Evolutionary conservation across 2,888 invertebrate genomes (phyloP).

Genomic region (Diplolepis rosae): DNA sequence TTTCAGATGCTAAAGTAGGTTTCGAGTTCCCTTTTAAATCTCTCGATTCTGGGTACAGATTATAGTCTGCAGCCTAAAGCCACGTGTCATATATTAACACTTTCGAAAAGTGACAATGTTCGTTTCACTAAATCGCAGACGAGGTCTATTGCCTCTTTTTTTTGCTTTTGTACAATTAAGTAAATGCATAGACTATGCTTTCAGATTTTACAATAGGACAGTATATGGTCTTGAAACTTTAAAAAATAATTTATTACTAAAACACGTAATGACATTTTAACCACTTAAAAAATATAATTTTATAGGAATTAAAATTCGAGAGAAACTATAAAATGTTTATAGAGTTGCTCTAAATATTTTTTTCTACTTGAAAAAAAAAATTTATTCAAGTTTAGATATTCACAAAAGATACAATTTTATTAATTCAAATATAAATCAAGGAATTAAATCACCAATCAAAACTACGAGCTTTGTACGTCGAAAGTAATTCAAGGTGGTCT

Average conservation of each 20-base stretch:
- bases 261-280: too few relatives aligned
- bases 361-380: background rate
- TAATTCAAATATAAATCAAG: background rate
- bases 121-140: background rate
- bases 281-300: too few relatives aligned
- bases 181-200: background rate
- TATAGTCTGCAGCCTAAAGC: background rate
- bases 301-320: too few relatives aligned
- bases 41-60: background rate
- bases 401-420: background rate
- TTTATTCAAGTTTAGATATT: too few relatives aligned
- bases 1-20: slow-evolving; percentile 18
- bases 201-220: too few relatives aligned
- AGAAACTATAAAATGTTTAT: too few relatives aligned
- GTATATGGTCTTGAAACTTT: too few relatives aligned
- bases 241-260: too few relatives aligned
- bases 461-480: background rate
- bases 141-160: background rate
- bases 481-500: slow-evolving; percentile 18
- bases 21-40: slow-evolving; percentile 20
- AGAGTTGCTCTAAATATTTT: background rate
- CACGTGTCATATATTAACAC: background rate
- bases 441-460: background rate
- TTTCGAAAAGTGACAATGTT: background rate
- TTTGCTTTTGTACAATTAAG: background rate